Base-by-base conservation (phyloP, 2,797 vertebrate genomes). In the Syndactyla subalaris region DNA sequence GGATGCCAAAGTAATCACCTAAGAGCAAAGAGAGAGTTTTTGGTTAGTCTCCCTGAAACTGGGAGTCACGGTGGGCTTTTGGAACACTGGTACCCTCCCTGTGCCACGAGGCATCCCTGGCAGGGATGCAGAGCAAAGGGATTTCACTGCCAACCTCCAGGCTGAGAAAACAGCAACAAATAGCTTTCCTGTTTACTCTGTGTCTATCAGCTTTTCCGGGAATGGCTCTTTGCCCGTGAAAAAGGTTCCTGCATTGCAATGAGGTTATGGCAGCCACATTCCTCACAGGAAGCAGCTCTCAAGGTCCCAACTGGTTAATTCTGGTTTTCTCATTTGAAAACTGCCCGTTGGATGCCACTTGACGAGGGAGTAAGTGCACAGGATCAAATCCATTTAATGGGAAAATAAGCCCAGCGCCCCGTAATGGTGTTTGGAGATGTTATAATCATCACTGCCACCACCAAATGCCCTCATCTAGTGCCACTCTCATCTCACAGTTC, bases 1-100 rank as follows among this genome's bases (percentile, higher is more conserved):
- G 97, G 95, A 99, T 99, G 41, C 99, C 99, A 41, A 99, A 99
- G 86, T 99, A 99, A 96, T 99, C 99, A 39, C 99, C 99, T 99
- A 78, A 93, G 94, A 77, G 43, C 59, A 75, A 63, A 75, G 12
- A 92, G 62, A 92, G 52, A n/a, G 74, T 5, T 82, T 89, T 16
- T 57, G 27, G 19, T 95, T 62, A 93, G 62, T 51, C 12, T 71
- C 18, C 26, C 3, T 1, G 4, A 38, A 71, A 46, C 0, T 14
- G 48, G n/a, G 71, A 70, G 14, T 19, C 1, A 0, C 0, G 0
- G 8, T 8, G n/a, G 29, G 30, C 8, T 13, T 71, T 30, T 75
- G 43, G 78, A 48, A 82, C 6, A 0, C 12, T 0, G 21, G 18
- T 3, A 8, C 36, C 34, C 20, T 54, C 36, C n/a, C 8, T 1